Conservation (phyloP, 2,113 vertebrate genomes). For the Xyrauchen texanus region DNA sequence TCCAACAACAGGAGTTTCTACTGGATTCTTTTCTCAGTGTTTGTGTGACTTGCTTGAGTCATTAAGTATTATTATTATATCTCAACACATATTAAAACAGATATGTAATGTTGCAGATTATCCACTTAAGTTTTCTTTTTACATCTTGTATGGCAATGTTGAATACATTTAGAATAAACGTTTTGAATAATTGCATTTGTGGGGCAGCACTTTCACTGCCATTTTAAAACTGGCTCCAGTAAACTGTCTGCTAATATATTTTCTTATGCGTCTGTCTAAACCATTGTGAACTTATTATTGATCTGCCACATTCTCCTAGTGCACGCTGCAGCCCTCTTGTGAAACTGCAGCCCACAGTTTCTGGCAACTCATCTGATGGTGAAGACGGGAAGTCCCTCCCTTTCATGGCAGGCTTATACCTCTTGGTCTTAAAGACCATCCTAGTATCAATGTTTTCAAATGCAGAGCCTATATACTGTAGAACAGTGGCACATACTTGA, state of each 20-base stretch:
- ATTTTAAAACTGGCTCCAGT: too few relatives aligned
- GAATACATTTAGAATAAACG: too few relatives aligned
- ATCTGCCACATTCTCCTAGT: not conserved
- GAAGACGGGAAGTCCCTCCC: conserved; percentile 68
- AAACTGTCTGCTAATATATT: not conserved
- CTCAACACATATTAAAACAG: not conserved
- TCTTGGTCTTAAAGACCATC: conserved; percentile 49
- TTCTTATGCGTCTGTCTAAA: not conserved
- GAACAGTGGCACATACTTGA: too few relatives aligned
- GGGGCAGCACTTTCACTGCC: too few relatives aligned
- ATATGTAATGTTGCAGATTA: too few relatives aligned
- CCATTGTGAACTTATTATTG: conserved; percentile 28
- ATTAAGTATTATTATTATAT: conserved; percentile 6
- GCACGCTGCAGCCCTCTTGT: conserved; percentile 52
- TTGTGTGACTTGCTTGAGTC: not conserved
- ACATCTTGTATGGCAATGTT: too few relatives aligned
- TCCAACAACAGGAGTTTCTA: conserved; percentile 26
- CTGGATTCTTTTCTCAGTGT: not conserved
- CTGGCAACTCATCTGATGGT: conserved; percentile 50
- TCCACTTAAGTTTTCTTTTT: too few relatives aligned
- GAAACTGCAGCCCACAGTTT: conserved; percentile 56
- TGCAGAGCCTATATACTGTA: too few relatives aligned
- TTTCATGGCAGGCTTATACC: conserved; percentile 26
- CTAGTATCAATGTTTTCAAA: not conserved
- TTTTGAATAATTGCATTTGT: too few relatives aligned